Evolutionary conservation across 2,888 invertebrate species (phyloP).

Genomic region (Melanchra persicariae): DNA sequence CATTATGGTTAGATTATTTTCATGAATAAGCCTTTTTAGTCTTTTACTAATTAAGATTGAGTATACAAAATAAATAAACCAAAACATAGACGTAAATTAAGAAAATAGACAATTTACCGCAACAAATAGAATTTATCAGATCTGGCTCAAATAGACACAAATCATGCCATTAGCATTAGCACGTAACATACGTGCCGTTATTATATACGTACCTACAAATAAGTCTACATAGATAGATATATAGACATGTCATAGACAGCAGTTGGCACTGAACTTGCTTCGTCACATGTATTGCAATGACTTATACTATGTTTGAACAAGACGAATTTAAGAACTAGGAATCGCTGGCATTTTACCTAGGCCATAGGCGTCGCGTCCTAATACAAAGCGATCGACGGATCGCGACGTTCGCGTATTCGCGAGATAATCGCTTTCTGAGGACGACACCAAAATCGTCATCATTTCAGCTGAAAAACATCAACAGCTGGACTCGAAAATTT

Average conservation of each 20-base stretch:
- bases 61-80: background rate
- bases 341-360: no score
- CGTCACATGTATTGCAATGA: slow-evolving; percentile 30
- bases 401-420: no score
- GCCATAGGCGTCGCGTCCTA: no score
- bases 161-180: slow-evolving; percentile 11
- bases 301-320: background rate
- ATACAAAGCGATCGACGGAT: no score
- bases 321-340: background rate
- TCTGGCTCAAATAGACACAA: slow-evolving; percentile 21
- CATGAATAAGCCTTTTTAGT: no score
- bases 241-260: background rate
- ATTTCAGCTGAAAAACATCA: no score
- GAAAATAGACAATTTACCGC: background rate
- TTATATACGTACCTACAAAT: slow-evolving; percentile 1
- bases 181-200: slow-evolving; percentile 8
- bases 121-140: slow-evolving; percentile 37
- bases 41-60: background rate
- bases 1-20: no score
- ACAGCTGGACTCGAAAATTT: no score
- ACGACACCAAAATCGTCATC: no score
- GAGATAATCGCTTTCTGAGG: no score
- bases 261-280: slow-evolving; percentile 44
- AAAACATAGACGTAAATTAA: background rate
- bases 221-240: background rate